Percentiles rank a stretch among this genome's conserved stretches.
Conservation (phyloP, 2,888 invertebrate genomes). For the Schizotus pectinicornis region DNA sequence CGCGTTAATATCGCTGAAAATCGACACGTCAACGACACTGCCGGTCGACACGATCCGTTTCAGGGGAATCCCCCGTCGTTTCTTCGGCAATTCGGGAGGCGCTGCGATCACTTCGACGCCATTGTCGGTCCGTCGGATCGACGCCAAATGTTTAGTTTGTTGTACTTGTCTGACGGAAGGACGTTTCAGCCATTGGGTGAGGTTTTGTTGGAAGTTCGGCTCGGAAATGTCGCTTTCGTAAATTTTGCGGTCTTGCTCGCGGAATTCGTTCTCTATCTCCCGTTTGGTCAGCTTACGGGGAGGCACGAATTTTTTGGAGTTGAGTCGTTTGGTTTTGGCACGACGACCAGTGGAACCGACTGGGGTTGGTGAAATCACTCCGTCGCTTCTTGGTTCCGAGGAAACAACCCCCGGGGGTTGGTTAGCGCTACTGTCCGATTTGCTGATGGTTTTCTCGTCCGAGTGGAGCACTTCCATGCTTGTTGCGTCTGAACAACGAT, state of each 20-base stretch:
- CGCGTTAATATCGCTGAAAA: constrained; percentile 39
- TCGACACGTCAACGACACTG: constrained; percentile 28
- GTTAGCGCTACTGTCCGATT: background rate
- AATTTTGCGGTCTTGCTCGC: constrained; percentile 44
- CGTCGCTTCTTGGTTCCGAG: background rate
- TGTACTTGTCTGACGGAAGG: constrained; percentile 49
- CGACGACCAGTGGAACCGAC: background rate
- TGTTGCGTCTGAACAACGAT: background rate
- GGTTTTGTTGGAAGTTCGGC: constrained; percentile 38
- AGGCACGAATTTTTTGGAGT: constrained; percentile 35
- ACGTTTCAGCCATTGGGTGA: constrained; percentile 44
- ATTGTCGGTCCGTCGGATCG: constrained; percentile 42
- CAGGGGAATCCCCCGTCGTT: constrained; percentile 11
- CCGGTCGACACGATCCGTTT: constrained; percentile 24
- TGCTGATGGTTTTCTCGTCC: background rate
- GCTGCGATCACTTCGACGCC: constrained; percentile 45
- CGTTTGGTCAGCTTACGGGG: constrained; percentile 43
- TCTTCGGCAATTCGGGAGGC: constrained; percentile 16
- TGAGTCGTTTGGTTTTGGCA: background rate
- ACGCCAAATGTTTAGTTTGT: constrained; percentile 44
- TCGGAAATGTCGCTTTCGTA: constrained; percentile 34
- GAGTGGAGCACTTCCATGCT: background rate
- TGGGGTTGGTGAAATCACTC: background rate
- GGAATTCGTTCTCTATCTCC: constrained; percentile 47
- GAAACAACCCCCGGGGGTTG: background rate